Evolutionary conservation across 2,113 vertebrate genomes (phyloP).

Genomic region (Nipponia nippon): DNA sequence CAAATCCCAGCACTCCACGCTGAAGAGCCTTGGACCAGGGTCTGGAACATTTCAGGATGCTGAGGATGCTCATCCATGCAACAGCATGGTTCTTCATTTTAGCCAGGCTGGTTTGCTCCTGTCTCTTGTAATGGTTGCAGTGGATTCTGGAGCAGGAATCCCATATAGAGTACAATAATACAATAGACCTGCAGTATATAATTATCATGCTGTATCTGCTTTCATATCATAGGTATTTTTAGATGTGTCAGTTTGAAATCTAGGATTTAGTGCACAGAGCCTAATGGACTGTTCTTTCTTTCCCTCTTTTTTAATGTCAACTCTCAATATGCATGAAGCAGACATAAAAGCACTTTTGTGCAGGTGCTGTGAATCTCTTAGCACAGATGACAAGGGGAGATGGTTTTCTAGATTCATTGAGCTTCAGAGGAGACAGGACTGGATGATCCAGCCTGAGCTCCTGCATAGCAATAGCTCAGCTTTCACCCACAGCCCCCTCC

Average conservation of each 20-base stretch:
- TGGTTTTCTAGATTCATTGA: conserved; percentile 48
- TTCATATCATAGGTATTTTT: conserved; percentile 65
- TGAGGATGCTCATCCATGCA: neutral
- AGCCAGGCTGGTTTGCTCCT: neutral
- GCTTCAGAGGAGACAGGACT: neutral
- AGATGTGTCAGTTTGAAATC: conserved; percentile 61
- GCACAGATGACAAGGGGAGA: conserved; percentile 25
- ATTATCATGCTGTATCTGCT: conserved; percentile 60
- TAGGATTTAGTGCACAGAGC: conserved; percentile 53
- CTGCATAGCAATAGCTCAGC: neutral
- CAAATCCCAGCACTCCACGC: neutral
- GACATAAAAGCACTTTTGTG: conserved; percentile 61
- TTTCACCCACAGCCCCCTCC: neutral
- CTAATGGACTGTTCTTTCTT: conserved; percentile 64
- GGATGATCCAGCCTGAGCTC: neutral
- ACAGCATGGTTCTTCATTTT: neutral
- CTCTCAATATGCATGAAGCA: conserved; percentile 59
- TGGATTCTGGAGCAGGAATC: neutral
- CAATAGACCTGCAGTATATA: conserved; percentile 16
- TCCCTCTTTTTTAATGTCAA: conserved; percentile 50
- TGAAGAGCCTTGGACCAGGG: neutral
- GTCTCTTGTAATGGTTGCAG: neutral
- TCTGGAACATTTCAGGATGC: neutral
- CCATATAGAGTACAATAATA: neutral
- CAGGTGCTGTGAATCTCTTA: conserved; percentile 37